Conservation (phyloP, 2,888 invertebrate genomes). For the Lordiphosa andalusiaca region DNA sequence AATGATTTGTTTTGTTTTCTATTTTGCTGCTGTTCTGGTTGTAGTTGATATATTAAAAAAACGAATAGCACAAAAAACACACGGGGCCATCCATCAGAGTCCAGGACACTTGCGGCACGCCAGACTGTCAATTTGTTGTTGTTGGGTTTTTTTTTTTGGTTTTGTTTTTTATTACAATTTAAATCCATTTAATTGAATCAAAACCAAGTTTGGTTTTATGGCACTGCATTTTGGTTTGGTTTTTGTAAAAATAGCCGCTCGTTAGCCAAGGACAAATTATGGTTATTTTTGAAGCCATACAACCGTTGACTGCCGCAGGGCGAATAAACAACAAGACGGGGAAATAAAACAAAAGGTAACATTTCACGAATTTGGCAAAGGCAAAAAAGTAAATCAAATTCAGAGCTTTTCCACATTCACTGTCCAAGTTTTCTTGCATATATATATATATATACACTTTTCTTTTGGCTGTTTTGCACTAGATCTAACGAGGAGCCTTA, state of each 20-base stretch:
- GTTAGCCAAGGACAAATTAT: slow-evolving; percentile 63
- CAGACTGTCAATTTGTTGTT: slow-evolving; percentile 15
- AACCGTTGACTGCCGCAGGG: slow-evolving; percentile 38
- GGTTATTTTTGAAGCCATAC: slow-evolving; percentile 66
- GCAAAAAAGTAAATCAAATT: slow-evolving; percentile 31
- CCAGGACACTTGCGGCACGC: slow-evolving; percentile 45
- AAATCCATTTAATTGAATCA: slow-evolving; percentile 30
- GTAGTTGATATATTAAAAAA: slow-evolving; percentile 32
- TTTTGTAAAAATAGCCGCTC: slow-evolving; percentile 53
- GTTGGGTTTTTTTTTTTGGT: neutral
- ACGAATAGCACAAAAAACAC: slow-evolving; percentile 32
- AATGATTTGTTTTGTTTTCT: slow-evolving; percentile 31
- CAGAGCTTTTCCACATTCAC: slow-evolving; percentile 40
- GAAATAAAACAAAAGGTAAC: slow-evolving; percentile 8
- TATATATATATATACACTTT: slow-evolving; percentile 14
- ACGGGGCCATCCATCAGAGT: slow-evolving; percentile 47
- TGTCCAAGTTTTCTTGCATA: slow-evolving; percentile 37
- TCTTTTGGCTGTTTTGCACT: slow-evolving; percentile 24
- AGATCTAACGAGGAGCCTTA: slow-evolving; percentile 30
- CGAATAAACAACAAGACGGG: slow-evolving; percentile 12
- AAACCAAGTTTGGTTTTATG: slow-evolving; percentile 14
- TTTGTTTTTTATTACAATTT: neutral
- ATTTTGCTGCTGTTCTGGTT: slow-evolving; percentile 10
- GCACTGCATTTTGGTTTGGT: slow-evolving; percentile 36
- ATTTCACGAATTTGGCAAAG: slow-evolving; percentile 31